phyloP scores from a whole-genome alignment of 2,888 invertebrate species.

The Sesamia inferens region DNA sequence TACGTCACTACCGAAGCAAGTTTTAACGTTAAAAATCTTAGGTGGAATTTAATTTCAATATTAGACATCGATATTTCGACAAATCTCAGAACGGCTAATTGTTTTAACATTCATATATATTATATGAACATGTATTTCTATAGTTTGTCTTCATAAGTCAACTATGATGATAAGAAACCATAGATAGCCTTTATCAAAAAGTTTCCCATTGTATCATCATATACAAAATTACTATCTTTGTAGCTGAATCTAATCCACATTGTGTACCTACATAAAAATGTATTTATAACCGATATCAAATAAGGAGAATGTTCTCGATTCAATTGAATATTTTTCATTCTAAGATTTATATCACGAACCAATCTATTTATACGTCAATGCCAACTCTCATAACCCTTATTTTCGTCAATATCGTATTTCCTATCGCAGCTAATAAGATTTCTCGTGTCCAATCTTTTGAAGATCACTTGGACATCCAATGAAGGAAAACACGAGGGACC shows the following conservation, averaged over 20 bases:
- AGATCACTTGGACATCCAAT: conserved; percentile 43
- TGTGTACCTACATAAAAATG: too few species aligned
- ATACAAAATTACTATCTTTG: too few species aligned
- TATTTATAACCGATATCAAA: too few species aligned
- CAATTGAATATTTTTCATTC: not conserved
- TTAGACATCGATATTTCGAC: not conserved
- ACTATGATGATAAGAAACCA: too few species aligned
- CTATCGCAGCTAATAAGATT: conserved; percentile 36
- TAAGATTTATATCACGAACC: not conserved
- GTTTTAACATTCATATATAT: not conserved
- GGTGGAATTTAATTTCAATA: not conserved
- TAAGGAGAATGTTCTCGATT: too few species aligned
- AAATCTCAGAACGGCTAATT: not conserved
- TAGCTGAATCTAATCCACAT: too few species aligned
- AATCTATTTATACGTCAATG: not conserved
- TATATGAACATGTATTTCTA: too few species aligned
- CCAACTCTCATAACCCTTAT: not conserved
- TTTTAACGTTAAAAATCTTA: not conserved
- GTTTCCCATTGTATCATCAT: too few species aligned
- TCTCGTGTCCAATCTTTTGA: conserved; percentile 51
- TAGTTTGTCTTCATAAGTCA: too few species aligned
- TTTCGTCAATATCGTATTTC: conserved; percentile 24
- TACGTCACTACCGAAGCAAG: too few species aligned
- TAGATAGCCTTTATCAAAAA: too few species aligned
- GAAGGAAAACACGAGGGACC: conserved; percentile 34